Percentiles rank a stretch among this genome's conserved stretches.
Evolutionary conservation across 2,113 vertebrate species (phyloP).

Genomic region (Pseudorasbora parva): DNA sequence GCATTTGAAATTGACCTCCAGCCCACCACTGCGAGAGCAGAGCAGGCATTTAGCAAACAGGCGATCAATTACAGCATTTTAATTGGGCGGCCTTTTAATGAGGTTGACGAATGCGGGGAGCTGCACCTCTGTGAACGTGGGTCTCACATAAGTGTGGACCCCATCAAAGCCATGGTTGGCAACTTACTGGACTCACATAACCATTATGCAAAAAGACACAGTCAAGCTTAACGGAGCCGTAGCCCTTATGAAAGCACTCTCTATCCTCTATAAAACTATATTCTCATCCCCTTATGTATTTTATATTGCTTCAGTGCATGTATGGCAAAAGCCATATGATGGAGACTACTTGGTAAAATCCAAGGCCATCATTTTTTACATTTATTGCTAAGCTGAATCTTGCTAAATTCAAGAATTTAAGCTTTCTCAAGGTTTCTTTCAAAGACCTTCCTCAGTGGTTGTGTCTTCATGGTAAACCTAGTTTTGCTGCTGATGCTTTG

Average conservation of each 20-base stretch:
- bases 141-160: conserved; percentile 67
- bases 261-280: not conserved
- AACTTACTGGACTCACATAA: conserved; percentile 8
- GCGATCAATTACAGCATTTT: conserved; percentile 77
- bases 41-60: conserved; percentile 67
- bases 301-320: conserved; percentile 7
- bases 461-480: not conserved
- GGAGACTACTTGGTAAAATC: not conserved
- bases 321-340: not conserved
- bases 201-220: conserved; percentile 9
- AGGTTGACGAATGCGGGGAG: conserved; percentile 73
- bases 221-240: conserved; percentile 5
- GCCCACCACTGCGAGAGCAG: conserved; percentile 66
- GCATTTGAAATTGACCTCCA: conserved; percentile 73
- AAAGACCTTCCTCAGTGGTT: not conserved
- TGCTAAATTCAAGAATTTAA: conserved; percentile 40
- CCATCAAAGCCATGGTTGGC: conserved; percentile 59
- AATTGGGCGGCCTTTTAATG: conserved; percentile 77
- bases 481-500: not conserved
- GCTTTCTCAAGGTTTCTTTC: not conserved
- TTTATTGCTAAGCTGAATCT: conserved; percentile 5
- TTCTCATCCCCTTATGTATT: not conserved
- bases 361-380: not conserved
- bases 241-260: not conserved
- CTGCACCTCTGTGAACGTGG: conserved; percentile 71